Conservation (phyloP, 2,888 invertebrate genomes). For the Spatulosminthurus flaviceps region DNA sequence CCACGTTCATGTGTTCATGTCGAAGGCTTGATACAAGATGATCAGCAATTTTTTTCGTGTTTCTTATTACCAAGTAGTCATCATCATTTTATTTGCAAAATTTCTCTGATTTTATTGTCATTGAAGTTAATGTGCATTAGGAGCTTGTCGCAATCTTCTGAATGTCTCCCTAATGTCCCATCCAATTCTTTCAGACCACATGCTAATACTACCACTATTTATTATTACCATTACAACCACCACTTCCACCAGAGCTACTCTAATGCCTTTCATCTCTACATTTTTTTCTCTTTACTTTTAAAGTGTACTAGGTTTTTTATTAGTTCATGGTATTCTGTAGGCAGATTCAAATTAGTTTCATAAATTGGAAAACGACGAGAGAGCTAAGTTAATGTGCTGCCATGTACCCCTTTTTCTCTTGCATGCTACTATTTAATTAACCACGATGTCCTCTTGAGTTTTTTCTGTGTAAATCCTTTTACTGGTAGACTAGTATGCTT, state of each 20-base stretch:
- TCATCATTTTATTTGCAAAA: slow-evolving; percentile 8
- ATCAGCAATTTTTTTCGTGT: neutral
- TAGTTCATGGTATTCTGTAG: neutral
- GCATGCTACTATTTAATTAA: neutral
- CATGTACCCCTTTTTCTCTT: neutral
- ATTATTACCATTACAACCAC: too few relatives aligned
- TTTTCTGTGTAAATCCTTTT: too few relatives aligned
- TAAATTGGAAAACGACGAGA: neutral
- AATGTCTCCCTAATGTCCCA: too few relatives aligned
- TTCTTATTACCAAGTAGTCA: neutral
- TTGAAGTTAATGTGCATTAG: neutral
- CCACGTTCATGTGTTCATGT: slow-evolving; percentile 22
- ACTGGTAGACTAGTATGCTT: too few relatives aligned
- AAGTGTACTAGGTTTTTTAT: too few relatives aligned
- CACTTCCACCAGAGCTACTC: too few relatives aligned
- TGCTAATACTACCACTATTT: too few relatives aligned
- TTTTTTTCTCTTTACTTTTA: too few relatives aligned
- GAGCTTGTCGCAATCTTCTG: too few relatives aligned
- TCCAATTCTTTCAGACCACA: too few relatives aligned
- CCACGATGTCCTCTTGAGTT: too few relatives aligned
- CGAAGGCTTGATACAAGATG: neutral
- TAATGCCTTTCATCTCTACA: too few relatives aligned
- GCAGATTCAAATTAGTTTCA: slow-evolving; percentile 7
- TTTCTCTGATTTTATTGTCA: slow-evolving; percentile 14
- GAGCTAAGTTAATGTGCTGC: neutral